Base-by-base conservation (phyloP, 2,888 invertebrate species). In the Zhuqinia jingwanae region DNA sequence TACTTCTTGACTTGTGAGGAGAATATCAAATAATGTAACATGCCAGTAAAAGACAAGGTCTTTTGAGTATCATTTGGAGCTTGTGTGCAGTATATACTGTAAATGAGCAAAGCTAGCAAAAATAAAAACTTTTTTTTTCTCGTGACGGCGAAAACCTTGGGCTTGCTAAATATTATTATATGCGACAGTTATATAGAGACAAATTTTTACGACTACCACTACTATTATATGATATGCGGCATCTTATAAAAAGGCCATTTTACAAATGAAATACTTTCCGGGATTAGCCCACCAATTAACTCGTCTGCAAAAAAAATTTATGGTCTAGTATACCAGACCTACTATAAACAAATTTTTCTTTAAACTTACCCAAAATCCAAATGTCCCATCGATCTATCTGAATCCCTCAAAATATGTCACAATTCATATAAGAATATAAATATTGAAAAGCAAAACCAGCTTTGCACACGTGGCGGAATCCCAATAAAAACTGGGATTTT, bases 371-470 rank as follows among this genome's bases (percentile, higher is more conserved):
- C 87, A 84, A 88, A 88, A 56, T 85, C 85, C 85, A 84, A 88
- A 85, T 88, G 87, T 88, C 87, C 87, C 87, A 88, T 88, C 87
- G 87, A 88, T 88, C 85, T 85, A 58, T 79, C 27, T 84, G 50
- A 85, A 60, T 78, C 30, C 68, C 47, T 76, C 10, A 53, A 83
- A 53, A 17, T 53, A 15, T 25, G 27, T 47, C 11, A 53, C 50
- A 68, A 36, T 53, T 27, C 45, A 80, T 36, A 80, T 45, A 80
- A 56, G 22, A 30, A 6, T 25, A 30, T 30, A 15, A 30, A 6
- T 25, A 30, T 30, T 20, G 11, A n/a, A 75, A 53, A 42, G 11
- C 13, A 56, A 17, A n/a, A 6, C 8, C 6, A 30, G 17, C 45
- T 47, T 47, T 70, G 25, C 36, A 36, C 8, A n/a, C n/a, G n/a